Percentiles rank a stretch among this genome's conserved stretches.
Evolutionary conservation across 2,113 vertebrate genomes (phyloP).

Genomic region (Riparia riparia): DNA sequence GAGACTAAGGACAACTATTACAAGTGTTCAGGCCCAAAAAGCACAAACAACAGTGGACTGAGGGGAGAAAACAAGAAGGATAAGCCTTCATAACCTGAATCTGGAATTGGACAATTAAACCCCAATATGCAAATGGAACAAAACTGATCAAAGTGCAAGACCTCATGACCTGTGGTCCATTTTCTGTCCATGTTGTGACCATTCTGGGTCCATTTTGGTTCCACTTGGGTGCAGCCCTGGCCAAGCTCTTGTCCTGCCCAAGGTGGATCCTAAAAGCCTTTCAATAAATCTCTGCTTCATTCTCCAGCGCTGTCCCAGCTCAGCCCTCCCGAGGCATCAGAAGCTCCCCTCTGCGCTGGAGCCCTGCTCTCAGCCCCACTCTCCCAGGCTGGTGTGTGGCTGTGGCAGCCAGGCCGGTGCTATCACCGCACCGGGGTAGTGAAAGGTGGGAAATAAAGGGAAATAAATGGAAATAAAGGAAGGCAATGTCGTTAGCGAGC

Average conservation of each 20-base stretch:
- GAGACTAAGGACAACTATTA: too few species aligned
- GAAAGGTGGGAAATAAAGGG: slow-evolving; percentile 63
- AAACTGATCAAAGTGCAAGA: neutral
- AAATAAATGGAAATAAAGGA: slow-evolving; percentile 72
- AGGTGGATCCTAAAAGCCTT: neutral
- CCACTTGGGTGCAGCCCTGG: neutral
- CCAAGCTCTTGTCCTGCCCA: neutral
- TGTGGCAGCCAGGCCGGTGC: fast-evolving
- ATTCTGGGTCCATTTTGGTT: too few species aligned
- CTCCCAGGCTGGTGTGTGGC: neutral
- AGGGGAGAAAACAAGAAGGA: too few species aligned
- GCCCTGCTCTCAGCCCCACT: fast-evolving
- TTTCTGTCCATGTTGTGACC: neutral
- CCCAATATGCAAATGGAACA: neutral
- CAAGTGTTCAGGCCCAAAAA: too few species aligned
- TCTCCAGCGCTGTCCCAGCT: neutral
- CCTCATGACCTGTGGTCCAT: too few species aligned
- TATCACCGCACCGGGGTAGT: neutral
- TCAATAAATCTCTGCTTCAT: neutral
- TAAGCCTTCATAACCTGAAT: too few species aligned
- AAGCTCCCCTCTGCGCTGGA: too few species aligned
- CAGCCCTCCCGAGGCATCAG: neutral
- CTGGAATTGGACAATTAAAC: neutral
- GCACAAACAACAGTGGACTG: too few species aligned
- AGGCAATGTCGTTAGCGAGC: neutral